Base-by-base conservation (phyloP, 2,888 invertebrate species). In the Eulithis testata region DNA sequence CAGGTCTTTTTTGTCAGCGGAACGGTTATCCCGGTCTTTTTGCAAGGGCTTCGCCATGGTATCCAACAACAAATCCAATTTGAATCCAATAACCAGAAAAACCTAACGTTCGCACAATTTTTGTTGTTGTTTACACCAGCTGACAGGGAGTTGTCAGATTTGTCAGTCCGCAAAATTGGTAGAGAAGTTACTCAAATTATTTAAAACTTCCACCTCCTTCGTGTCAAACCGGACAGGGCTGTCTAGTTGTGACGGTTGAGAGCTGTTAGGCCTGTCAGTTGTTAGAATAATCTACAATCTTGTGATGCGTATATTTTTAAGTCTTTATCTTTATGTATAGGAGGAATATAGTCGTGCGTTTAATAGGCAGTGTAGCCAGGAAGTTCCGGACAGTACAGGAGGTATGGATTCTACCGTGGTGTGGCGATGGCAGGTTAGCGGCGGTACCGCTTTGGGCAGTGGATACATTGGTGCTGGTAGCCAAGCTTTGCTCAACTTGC, bases 381-480 rank as follows among this genome's bases (percentile, higher is more conserved):
- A 90, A 86, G 73, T 92, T 91, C 63, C 82, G 93, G 72, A 79
- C 83, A 4, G 71, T 89, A 9, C 90, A 93, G 71, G 93, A 93
- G 73, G 82, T 84, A 74, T 93, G 91, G 90, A 84, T 92, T 47
- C 71, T 91, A 47, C 91, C 92, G 1, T 91, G 90, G 89, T 91
- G 91, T 90, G 88, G 87, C 0, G 85, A 85, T 69, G 89, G 91
- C 0, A 83, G 88, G 6, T 63, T 91, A 60, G 80, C 85, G 0
- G 72, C 87, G 9, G 84, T 84, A 4, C 91, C 91, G 0, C 77
- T 91, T 3, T 91, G 88, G 88, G 83, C 87, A 0, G 71, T 93
- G 50, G 93, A 93, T 58, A 80, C 83, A 0, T 54, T 89, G 59
- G 92, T 91, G 47, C 76, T 93, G 68, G 69, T 90, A 1, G 80